A percentile compares a stretch with the other conserved stretches of the same genome.
phyloP scores from a whole-genome alignment of 2,888 invertebrate species.

The Hoplodrina blanda region DNA sequence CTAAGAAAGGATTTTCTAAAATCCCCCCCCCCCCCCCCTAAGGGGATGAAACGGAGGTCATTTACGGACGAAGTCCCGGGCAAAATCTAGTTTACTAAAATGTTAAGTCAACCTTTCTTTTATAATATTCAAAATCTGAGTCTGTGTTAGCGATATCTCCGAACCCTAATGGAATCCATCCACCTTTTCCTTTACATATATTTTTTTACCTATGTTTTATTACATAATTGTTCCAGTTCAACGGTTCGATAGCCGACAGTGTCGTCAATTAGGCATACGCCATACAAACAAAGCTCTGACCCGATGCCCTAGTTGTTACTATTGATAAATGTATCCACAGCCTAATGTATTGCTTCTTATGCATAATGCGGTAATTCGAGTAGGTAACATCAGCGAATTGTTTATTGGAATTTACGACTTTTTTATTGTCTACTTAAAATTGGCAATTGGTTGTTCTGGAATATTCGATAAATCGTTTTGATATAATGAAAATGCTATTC shows the following conservation, averaged over 20 bases:
- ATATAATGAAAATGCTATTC: background rate
- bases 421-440: slow-evolving; percentile 31
- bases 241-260: slow-evolving; percentile 51
- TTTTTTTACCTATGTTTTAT: slow-evolving; percentile 7
- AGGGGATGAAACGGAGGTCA: no score
- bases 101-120: no score
- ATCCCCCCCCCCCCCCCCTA: no score
- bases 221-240: slow-evolving; percentile 62
- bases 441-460: slow-evolving; percentile 20
- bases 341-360: slow-evolving; percentile 53
- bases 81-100: no score
- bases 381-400: slow-evolving; percentile 17
- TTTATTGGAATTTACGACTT: slow-evolving; percentile 29
- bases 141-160: background rate
- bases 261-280: slow-evolving; percentile 62
- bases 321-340: slow-evolving; percentile 62
- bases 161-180: background rate
- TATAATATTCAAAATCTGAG: no score
- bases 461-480: slow-evolving; percentile 15
- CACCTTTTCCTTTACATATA: background rate
- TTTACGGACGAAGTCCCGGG: no score
- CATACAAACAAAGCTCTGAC: slow-evolving; percentile 57
- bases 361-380: slow-evolving; percentile 35
- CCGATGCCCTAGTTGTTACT: slow-evolving; percentile 62
- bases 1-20: no score